Evolutionary conservation across 2,113 vertebrate genomes (phyloP).

Genomic region (Machaerirhynchus nigripectus): DNA sequence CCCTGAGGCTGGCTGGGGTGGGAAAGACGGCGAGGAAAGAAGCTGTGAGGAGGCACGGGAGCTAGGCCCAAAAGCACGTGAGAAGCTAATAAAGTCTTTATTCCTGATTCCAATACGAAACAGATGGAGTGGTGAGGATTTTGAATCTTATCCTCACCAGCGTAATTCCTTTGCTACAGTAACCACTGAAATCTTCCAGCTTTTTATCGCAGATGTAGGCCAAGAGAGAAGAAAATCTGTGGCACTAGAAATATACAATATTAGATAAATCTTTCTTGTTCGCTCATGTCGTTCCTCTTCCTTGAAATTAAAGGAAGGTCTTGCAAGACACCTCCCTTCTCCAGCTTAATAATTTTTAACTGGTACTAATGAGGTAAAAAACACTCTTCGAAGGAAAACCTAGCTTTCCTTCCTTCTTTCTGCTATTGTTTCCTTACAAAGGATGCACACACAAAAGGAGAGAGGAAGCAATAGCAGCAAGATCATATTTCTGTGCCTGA

Average conservation of each 20-base stretch:
- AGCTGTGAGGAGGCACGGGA: neutral
- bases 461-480: neutral
- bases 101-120: neutral
- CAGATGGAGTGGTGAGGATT: neutral
- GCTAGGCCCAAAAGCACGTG: neutral
- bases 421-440: neutral
- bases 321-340: neutral
- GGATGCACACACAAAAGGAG: neutral
- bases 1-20: neutral
- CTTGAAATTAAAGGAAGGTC: neutral
- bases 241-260: neutral
- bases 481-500: neutral
- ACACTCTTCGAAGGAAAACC: neutral
- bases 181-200: neutral
- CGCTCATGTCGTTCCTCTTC: neutral
- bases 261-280: neutral
- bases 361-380: neutral
- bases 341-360: neutral
- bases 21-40: neutral
- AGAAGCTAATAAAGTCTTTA: neutral
- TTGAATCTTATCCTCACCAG: neutral
- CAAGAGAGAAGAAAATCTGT: neutral
- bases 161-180: neutral
- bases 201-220: neutral
- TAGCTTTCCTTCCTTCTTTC: neutral